Evolutionary conservation across 23 tunicate genomes (phyloP), one percentile per base, ranked within the genome.

Genomic region (Halocynthia aurantium): DNA sequence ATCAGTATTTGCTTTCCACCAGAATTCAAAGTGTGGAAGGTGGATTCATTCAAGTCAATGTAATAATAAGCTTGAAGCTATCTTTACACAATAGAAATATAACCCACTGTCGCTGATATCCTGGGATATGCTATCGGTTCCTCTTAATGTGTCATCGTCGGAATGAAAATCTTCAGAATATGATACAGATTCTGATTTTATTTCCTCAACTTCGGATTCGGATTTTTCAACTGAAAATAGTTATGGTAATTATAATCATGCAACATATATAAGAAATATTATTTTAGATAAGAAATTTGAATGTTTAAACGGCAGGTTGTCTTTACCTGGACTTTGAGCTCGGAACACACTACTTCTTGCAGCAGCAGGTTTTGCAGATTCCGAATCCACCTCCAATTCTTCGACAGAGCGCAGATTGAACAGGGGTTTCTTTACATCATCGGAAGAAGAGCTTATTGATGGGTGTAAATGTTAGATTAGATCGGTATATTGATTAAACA

Each of bases 81-180:
- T 31, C 44, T 31, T 31, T 31, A 31, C 44, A 31, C 44, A 31
- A 31, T 31, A 31, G 44, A 31, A 31, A 31, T 31, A 31, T 31
- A 31, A 70, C 10, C n/a, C 56, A 53, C 60, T 21, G 15, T 54
- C 84, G 6, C 54, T 18, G 10, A 89, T 52, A 62, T 89, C 96
- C 62, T 84, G 72, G 0, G 88, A 57, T 15, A 89, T 89, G 62
- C 96, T 89, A 22, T 89, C 96, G 21, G 96, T 89, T 5, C 81
- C 88, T 84, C 81, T 89, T 69, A 89, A 69, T 51, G 96, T 89
- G 61, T 89, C 96, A 21, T 87, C 78, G 70, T 50, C 76, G 0
- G 87, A 75, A 57, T 83, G 60, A 70, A 89, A 89, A 55, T 84
- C 96, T 15, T 80, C 84, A 40, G 96, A 62, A 61, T 89, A 89